Evolutionary conservation across 1,140 invertebrate species (phyloP).

Genomic region (Drosophila triauraria): DNA sequence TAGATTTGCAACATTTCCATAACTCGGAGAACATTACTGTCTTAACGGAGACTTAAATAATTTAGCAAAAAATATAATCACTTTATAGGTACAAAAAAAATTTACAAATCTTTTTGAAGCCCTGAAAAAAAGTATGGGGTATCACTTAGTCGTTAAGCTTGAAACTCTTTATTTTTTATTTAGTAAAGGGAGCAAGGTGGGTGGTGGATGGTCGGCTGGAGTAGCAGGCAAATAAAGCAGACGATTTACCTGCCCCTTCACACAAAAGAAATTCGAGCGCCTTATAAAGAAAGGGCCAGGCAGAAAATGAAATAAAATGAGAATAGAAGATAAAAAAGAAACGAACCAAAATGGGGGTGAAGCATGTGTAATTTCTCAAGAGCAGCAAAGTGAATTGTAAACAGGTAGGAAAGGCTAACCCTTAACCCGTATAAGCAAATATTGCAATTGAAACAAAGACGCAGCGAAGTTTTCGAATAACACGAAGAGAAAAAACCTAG

Average conservation of each 20-base stretch:
- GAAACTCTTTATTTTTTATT: not conserved
- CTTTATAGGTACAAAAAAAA: no score
- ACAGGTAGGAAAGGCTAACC: conserved; percentile 48
- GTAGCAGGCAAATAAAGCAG: conserved; percentile 82
- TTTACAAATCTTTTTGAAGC: no score
- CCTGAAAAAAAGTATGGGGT: not conserved
- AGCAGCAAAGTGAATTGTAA: conserved; percentile 78
- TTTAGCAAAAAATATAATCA: no score
- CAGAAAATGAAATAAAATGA: not conserved
- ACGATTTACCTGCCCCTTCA: conserved; percentile 71
- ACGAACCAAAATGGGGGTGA: conserved; percentile 1
- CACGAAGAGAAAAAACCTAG: not conserved
- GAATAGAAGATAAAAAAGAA: conserved; percentile 8
- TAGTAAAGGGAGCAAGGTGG: conserved; percentile 1
- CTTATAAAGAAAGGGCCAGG: conserved; percentile 49
- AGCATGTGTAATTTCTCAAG: conserved; percentile 79
- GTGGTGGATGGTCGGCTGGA: conserved; percentile 38
- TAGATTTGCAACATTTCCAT: no score
- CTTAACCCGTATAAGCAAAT: conserved; percentile 43
- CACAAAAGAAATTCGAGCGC: conserved; percentile 68
- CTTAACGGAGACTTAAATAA: no score
- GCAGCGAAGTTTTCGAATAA: conserved; percentile 32
- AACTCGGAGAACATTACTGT: no score
- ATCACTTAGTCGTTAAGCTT: not conserved
- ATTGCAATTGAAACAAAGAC: conserved; percentile 49